phyloP scores from a whole-genome alignment of 2,113 vertebrate species.

The Eulemur macaco region DNA sequence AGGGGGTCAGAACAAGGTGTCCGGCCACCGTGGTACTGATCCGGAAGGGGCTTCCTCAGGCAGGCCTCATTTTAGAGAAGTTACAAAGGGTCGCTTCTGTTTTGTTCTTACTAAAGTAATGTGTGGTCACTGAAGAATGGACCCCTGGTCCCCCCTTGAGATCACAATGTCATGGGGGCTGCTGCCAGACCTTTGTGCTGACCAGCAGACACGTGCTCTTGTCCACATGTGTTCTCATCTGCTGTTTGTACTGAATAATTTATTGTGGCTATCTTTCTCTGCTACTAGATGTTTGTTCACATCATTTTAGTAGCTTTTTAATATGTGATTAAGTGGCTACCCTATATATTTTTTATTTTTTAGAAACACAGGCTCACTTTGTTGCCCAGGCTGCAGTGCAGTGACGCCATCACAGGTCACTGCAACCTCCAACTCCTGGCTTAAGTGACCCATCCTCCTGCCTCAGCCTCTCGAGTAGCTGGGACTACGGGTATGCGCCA shows the following conservation, averaged over 20 bases:
- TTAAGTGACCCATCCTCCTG: too few species aligned
- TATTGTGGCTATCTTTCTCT: neutral
- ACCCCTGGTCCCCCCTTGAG: too few species aligned
- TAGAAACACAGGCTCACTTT: too few species aligned
- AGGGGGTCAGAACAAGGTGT: neutral
- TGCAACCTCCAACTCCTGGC: too few species aligned
- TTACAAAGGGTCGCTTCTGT: neutral
- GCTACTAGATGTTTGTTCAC: neutral
- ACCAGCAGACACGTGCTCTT: neutral
- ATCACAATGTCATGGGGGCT: neutral
- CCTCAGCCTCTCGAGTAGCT: too few species aligned
- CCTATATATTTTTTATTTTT: neutral
- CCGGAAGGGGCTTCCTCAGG: neutral
- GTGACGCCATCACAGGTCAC: too few species aligned
- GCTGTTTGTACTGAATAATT: too few species aligned
- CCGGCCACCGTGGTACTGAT: neutral
- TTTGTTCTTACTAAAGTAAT: neutral
- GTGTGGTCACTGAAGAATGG: neutral
- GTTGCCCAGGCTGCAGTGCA: too few species aligned
- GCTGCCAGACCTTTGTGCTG: neutral
- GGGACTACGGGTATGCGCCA: too few species aligned
- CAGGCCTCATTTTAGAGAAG: neutral
- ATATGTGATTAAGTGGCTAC: neutral
- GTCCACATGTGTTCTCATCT: accelerated
- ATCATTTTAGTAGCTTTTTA: neutral